Conservation (phyloP, 2,888 invertebrate genomes). For the Papilio gigon region DNA sequence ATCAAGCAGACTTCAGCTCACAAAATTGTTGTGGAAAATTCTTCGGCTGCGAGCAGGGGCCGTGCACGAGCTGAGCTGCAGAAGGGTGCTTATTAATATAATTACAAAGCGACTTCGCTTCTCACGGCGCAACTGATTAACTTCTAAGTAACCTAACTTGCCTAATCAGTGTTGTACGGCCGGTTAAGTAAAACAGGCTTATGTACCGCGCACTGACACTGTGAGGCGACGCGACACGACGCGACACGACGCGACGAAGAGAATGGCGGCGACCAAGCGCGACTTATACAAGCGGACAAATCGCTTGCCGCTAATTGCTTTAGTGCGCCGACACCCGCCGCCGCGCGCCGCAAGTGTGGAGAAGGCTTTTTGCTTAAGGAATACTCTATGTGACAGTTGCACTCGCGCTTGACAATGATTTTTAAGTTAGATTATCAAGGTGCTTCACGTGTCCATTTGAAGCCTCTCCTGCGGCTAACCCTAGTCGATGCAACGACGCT, state of each 20-base stretch:
- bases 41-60: neutral
- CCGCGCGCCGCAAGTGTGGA: constrained; percentile 40
- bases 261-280: constrained; percentile 39
- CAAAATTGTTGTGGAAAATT: constrained; percentile 8
- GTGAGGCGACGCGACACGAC: neutral
- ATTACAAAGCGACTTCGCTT: neutral
- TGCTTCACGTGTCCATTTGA: no score
- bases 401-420: no score
- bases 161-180: neutral
- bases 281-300: constrained; percentile 35
- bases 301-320: constrained; percentile 55
- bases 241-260: constrained; percentile 26
- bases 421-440: no score
- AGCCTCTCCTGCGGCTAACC: no score
- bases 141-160: neutral
- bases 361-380: constrained; percentile 29
- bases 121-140: neutral
- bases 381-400: no score
- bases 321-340: constrained; percentile 52
- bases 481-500: no score
- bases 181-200: neutral
- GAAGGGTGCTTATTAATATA: constrained; percentile 4
- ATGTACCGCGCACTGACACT: no score
- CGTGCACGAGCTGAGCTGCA: neutral
- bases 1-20: constrained; percentile 25